Conservation (phyloP, 1,140 invertebrate species). For the Cydia fagiglandana region DNA sequence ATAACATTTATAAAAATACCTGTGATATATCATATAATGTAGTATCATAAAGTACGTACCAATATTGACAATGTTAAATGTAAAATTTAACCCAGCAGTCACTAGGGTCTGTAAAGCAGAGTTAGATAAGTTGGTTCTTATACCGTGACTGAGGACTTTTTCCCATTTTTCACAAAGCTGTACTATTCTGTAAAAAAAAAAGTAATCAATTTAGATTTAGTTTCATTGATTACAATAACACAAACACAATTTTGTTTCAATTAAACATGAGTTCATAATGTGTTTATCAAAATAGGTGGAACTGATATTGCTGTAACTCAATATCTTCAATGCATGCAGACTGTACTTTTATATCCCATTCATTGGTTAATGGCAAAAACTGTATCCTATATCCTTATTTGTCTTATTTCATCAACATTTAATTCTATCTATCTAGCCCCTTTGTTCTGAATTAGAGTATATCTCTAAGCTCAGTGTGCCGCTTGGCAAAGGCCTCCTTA, state of each 20-base stretch:
- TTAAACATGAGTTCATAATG: background rate
- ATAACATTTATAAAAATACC: slow-evolving; percentile 11
- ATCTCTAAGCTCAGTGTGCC: too few species aligned
- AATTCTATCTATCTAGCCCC: too few species aligned
- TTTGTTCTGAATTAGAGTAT: too few species aligned
- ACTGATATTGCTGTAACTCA: slow-evolving; percentile 4
- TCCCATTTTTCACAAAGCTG: slow-evolving; percentile 85
- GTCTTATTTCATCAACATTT: too few species aligned
- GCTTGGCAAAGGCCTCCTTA: too few species aligned
- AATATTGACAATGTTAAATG: slow-evolving; percentile 74
- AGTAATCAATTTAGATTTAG: background rate
- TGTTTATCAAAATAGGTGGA: background rate
- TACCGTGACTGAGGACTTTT: slow-evolving; percentile 85
- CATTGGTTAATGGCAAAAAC: background rate
- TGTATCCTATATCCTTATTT: too few species aligned
- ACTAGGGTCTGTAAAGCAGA: slow-evolving; percentile 72
- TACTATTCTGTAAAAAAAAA: slow-evolving; percentile 68
- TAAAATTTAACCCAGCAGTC: slow-evolving; percentile 75
- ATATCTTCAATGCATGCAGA: background rate
- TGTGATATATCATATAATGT: background rate
- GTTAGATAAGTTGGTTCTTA: slow-evolving; percentile 78
- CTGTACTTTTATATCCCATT: background rate
- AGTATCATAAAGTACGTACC: slow-evolving; percentile 51
- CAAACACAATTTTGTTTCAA: background rate
- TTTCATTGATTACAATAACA: too few species aligned